phyloP scores from a whole-genome alignment of 2,888 invertebrate genomes.

The Leptopilina syphax region DNA sequence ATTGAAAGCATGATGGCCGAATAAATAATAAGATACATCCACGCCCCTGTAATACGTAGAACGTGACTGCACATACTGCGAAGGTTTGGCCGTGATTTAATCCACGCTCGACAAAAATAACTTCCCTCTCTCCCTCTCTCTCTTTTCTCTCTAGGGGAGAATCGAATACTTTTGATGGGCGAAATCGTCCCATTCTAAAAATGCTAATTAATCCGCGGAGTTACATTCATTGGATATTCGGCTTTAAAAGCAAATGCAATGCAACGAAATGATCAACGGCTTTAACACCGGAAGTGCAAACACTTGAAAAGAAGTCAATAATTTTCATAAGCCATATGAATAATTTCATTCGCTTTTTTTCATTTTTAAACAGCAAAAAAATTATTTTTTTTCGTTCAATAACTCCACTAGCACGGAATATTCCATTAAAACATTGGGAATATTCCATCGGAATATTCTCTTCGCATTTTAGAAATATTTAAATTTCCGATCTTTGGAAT shows the following conservation, averaged over 20 bases:
- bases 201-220: slow-evolving; percentile 39
- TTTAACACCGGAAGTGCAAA: slow-evolving; percentile 11
- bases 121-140: slow-evolving; percentile 51
- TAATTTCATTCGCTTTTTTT: neutral
- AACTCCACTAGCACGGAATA: too few relatives aligned
- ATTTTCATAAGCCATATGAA: neutral
- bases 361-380: too few relatives aligned
- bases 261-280: slow-evolving; percentile 13
- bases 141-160: too few relatives aligned
- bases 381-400: too few relatives aligned
- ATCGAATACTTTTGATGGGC: neutral
- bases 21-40: slow-evolving; percentile 62
- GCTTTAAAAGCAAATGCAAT: slow-evolving; percentile 33
- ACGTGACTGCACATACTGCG: slow-evolving; percentile 57
- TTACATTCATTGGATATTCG: slow-evolving; percentile 26
- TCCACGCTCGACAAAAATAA: slow-evolving; percentile 55
- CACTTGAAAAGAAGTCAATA: slow-evolving; percentile 2
- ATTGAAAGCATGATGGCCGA: slow-evolving; percentile 49
- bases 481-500: too few relatives aligned
- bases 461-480: too few relatives aligned
- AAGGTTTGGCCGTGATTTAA: slow-evolving; percentile 48
- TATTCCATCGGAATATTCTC: too few relatives aligned
- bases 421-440: too few relatives aligned
- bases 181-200: slow-evolving; percentile 26
- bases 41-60: slow-evolving; percentile 50